These are phyloP conservation scores for Myodes glareolus DNA, from an alignment of 2,113 vertebrate genomes.

Conservation along the genomic window DNA sequence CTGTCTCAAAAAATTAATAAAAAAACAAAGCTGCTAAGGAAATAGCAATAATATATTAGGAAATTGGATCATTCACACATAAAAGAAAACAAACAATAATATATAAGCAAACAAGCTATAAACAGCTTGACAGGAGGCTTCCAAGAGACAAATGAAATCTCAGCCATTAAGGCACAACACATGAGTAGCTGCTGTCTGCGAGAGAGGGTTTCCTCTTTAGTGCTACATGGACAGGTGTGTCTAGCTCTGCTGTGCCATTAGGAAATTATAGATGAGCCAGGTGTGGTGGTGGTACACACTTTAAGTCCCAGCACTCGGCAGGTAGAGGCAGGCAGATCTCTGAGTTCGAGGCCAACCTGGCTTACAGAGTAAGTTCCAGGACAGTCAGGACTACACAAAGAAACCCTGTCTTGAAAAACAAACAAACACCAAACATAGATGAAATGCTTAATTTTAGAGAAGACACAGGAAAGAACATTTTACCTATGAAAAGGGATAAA, in stretches of 20 bases:
- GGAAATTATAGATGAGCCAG: neutral
- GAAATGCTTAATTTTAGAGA: constrained; percentile 4
- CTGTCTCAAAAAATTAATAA: neutral
- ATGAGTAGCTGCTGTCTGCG: neutral
- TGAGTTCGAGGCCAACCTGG: neutral
- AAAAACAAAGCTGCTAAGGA: constrained; percentile 4
- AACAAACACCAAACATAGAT: neutral
- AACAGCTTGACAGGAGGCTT: neutral
- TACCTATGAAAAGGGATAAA: constrained; percentile 32
- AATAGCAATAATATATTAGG: too few relatives aligned
- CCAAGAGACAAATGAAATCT: neutral
- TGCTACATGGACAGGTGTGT: neutral
- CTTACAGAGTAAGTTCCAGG: neutral
- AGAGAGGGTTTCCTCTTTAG: neutral
- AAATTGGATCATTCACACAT: neutral
- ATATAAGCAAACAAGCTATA: neutral
- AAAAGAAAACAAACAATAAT: neutral
- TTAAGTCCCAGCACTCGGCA: neutral
- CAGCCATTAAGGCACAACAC: too few relatives aligned
- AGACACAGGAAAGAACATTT: constrained; percentile 16
- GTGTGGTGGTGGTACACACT: neutral
- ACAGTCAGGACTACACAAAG: neutral
- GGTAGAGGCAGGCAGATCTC: neutral
- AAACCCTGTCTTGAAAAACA: neutral
- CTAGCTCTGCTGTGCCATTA: constrained; percentile 1